Percentiles rank a stretch among this genome's conserved stretches.
Conservation (phyloP, 2,113 vertebrate species). For the Python bivittatus region DNA sequence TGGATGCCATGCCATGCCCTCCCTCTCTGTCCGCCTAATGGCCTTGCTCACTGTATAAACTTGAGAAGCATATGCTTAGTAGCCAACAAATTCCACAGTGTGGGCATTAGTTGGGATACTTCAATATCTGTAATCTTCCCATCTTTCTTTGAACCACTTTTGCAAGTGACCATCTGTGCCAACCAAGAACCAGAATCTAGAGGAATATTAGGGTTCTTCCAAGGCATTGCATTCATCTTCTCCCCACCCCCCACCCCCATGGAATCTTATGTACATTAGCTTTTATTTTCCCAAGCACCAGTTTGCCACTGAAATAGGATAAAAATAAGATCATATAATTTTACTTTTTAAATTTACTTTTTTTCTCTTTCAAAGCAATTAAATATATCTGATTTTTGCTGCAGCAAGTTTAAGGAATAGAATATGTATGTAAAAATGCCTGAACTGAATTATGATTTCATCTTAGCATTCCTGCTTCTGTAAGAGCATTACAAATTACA, state of each 20-base stretch:
- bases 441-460: slow-evolving; percentile 1
- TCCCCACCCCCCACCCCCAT: too few relatives aligned
- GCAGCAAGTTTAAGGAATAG: neutral
- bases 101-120: neutral
- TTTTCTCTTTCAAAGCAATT: neutral
- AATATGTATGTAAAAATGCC: neutral
- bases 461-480: neutral
- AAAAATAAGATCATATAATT: neutral
- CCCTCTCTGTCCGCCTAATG: neutral
- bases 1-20: neutral
- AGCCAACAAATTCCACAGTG: neutral
- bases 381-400: neutral
- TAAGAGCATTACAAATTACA: neutral
- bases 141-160: neutral
- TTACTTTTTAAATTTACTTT: neutral
- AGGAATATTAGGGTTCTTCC: neutral
- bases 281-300: neutral
- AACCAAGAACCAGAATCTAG: neutral
- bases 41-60: neutral
- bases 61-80: neutral
- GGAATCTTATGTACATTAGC: neutral
- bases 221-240: neutral
- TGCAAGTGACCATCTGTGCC: neutral
- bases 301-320: neutral
- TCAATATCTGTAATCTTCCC: too few relatives aligned